Evolutionary conservation across 2,797 vertebrate species (phyloP).

Genomic region (Tympanoctomys barrerae): DNA sequence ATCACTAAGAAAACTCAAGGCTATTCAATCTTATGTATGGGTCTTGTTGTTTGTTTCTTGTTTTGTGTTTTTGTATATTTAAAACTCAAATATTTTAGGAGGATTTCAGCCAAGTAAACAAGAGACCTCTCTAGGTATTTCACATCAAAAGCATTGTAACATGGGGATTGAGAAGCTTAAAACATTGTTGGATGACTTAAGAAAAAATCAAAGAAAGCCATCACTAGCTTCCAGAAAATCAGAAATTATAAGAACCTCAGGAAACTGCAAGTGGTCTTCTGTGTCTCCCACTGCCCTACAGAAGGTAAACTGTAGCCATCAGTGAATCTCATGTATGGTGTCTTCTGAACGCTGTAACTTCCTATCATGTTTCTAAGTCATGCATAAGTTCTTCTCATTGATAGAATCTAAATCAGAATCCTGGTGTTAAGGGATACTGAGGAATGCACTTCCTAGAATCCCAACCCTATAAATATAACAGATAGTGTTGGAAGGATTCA

Average conservation of each 20-base stretch:
- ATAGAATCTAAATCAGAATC: background rate
- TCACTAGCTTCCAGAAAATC: background rate
- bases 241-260: background rate
- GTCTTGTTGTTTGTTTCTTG: background rate
- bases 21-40: background rate
- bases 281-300: background rate
- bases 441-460: background rate
- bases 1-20: background rate
- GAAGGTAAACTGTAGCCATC: background rate
- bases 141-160: background rate
- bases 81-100: background rate
- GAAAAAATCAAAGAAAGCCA: background rate
- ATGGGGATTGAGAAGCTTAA: background rate
- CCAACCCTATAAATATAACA: background rate
- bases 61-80: background rate
- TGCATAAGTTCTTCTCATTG: background rate
- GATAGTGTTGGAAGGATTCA: background rate
- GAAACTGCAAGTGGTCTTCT: background rate
- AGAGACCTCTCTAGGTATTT: background rate
- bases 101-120: background rate
- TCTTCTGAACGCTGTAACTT: background rate
- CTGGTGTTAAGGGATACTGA: background rate
- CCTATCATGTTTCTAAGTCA: background rate
- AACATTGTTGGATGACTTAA: background rate
- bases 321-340: background rate